Conservation (phyloP, 2,888 invertebrate genomes). For the Brachylomia viminalis region DNA sequence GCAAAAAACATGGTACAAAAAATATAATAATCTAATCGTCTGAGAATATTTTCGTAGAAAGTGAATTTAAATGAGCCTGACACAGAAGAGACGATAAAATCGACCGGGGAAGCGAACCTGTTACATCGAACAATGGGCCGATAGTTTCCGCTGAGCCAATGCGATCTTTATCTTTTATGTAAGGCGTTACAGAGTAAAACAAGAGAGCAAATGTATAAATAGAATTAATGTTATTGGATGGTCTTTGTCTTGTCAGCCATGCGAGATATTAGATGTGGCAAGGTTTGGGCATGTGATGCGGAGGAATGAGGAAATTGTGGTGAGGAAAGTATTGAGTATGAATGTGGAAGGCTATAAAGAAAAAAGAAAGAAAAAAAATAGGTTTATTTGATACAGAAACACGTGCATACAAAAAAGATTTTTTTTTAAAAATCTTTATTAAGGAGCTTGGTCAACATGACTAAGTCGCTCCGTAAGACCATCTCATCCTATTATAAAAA, state of each 20-base stretch:
- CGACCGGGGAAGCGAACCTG: conserved; percentile 69
- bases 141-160: conserved; percentile 69
- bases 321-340: too few relatives aligned
- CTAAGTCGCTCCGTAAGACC: too few relatives aligned
- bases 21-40: conserved; percentile 49
- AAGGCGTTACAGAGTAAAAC: conserved; percentile 35
- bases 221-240: conserved; percentile 13
- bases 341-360: not conserved
- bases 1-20: conserved; percentile 5
- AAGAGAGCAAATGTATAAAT: conserved; percentile 30
- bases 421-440: too few relatives aligned
- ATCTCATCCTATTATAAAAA: too few relatives aligned
- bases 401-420: too few relatives aligned
- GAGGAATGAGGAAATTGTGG: too few relatives aligned
- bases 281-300: not conserved
- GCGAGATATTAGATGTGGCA: not conserved
- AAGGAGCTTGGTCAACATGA: too few relatives aligned
- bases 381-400: too few relatives aligned
- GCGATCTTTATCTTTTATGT: conserved; percentile 64
- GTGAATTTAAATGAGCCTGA: conserved; percentile 65
- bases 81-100: conserved; percentile 63
- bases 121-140: conserved; percentile 69
- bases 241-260: conserved; percentile 5
- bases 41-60: conserved; percentile 70
- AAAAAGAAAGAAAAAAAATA: too few relatives aligned